A percentile compares a stretch with the other conserved stretches of the same genome.
These are phyloP conservation scores for Pachymerium ferrugineum DNA, from an alignment of 2,888 invertebrate species.

Conservation along the genomic window DNA sequence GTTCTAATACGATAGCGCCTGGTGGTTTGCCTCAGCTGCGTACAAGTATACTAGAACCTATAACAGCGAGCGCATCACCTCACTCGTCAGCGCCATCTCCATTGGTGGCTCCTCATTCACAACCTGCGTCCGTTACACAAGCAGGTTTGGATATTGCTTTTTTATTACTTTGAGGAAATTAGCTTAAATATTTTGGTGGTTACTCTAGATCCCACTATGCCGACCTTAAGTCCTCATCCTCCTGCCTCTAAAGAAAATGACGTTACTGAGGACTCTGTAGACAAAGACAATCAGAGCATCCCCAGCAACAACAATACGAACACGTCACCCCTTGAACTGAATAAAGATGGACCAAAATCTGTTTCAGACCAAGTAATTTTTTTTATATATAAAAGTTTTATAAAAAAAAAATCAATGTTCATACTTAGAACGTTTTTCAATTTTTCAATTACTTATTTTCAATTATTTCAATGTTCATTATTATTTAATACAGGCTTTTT, in stretches of 20 bases:
- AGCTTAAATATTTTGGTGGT: neutral
- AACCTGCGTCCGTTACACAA: constrained; percentile 62
- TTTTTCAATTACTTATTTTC: neutral
- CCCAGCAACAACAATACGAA: constrained; percentile 21
- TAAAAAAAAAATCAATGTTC: neutral
- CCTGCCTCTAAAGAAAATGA: constrained; percentile 47
- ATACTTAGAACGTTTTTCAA: no score
- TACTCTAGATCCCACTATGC: constrained; percentile 60
- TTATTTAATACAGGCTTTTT: constrained; percentile 32
- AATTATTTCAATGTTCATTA: neutral
- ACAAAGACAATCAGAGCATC: constrained; percentile 44
- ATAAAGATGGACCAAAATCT: constrained; percentile 36
- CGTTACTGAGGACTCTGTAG: constrained; percentile 31
- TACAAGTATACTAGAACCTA: constrained; percentile 53
- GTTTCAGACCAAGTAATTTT: constrained; percentile 36
- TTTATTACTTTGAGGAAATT: no score
- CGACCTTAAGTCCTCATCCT: constrained; percentile 65
- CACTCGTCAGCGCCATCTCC: constrained; percentile 65
- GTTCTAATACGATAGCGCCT: constrained; percentile 41
- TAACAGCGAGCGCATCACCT: constrained; percentile 59
- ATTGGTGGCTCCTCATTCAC: constrained; percentile 63
- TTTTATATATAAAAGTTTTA: neutral
- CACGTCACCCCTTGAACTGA: constrained; percentile 29
- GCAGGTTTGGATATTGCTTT: constrained; percentile 40
- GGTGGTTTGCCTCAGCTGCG: constrained; percentile 50